Conservation (phyloP, 1,140 invertebrate genomes). For the Neodiprion fabricii region DNA sequence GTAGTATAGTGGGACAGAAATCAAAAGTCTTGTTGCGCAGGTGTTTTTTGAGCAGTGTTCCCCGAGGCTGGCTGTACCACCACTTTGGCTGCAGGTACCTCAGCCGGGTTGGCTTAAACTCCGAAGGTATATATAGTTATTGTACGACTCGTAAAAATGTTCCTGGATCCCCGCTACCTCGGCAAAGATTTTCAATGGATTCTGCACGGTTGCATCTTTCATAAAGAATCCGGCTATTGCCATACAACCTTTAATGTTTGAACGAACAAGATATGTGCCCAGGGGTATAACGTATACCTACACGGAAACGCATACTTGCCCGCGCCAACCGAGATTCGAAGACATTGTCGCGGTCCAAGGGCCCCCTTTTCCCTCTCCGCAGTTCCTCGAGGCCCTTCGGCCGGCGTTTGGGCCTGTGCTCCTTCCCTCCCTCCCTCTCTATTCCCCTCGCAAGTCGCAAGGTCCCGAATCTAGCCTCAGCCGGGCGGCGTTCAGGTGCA, state of each 20-base stretch:
- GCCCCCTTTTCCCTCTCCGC: too few relatives aligned
- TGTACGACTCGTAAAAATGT: background rate
- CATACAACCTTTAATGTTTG: slow-evolving; percentile 34
- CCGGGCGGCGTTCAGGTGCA: slow-evolving; percentile 28
- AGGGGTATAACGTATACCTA: background rate
- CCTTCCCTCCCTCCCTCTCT: background rate
- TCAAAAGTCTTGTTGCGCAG: slow-evolving; percentile 56
- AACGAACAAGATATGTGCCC: slow-evolving; percentile 32
- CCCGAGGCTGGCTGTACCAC: slow-evolving; percentile 3
- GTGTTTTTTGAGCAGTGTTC: slow-evolving; percentile 38
- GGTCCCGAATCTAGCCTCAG: background rate
- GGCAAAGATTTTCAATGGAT: slow-evolving; percentile 42
- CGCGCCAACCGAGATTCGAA: background rate
- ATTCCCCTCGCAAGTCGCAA: background rate
- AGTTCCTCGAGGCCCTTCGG: too few relatives aligned
- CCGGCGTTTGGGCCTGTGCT: background rate
- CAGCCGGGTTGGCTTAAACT: slow-evolving; percentile 19
- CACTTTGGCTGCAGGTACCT: slow-evolving; percentile 48
- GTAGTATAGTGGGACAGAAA: slow-evolving; percentile 44
- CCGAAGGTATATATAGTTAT: background rate
- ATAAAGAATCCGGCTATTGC: slow-evolving; percentile 27
- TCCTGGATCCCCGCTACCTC: background rate
- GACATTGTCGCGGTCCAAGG: background rate
- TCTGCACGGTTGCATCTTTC: slow-evolving; percentile 43
- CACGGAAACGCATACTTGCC: background rate